Evolutionary conservation across 92 coral and sea anemone genomes (phyloP), one percentile per base, ranked within the genome.

Genomic region (Siderastrea radians): DNA sequence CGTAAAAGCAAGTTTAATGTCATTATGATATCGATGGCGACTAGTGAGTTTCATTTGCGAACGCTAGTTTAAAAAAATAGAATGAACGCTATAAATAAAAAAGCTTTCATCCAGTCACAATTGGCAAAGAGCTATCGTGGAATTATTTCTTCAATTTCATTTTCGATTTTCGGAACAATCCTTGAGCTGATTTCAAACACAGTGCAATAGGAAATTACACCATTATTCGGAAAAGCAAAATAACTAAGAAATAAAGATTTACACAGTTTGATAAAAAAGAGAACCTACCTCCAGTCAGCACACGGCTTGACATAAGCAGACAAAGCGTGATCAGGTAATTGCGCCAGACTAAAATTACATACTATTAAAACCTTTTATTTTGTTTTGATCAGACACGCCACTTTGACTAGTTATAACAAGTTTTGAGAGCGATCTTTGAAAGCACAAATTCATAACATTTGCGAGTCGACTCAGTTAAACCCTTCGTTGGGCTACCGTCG

Each of bases 391-490:
- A 74, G 79, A 49, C 59, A 43, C 55, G 52, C 52, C 38, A 60
- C 7, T 62, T 19, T 54, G 17, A 74, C 87, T 80, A 84, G 74
- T 84, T 48, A 72, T 10, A 73, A 74, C 50, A 38, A 74, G 55
- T 51, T 43, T 15, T 49, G 6, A 12, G 69, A 60, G 11, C 12
- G 65, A 84, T 49, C 59, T 63, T 75, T 62, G 80, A 74, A 84
- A 50, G 74, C 15, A 6, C 3, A 14, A 65, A 61, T 47, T 54
- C 74, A 73, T 73, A 83, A 84, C 79, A 84, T 50, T 13, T 62
- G 46, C 64, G 86, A 62, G 80, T 84, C 87, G 87, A 74, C 87
- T 61, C 87, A 84, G 80, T 84, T 44, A 1, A 47, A 17, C 7
- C 62, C 79, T 59, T 72, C 73, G 72, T 72, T 83, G 54, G 47